Conservation (phyloP, 2,888 invertebrate species). For the Eristalinus aeneus region DNA sequence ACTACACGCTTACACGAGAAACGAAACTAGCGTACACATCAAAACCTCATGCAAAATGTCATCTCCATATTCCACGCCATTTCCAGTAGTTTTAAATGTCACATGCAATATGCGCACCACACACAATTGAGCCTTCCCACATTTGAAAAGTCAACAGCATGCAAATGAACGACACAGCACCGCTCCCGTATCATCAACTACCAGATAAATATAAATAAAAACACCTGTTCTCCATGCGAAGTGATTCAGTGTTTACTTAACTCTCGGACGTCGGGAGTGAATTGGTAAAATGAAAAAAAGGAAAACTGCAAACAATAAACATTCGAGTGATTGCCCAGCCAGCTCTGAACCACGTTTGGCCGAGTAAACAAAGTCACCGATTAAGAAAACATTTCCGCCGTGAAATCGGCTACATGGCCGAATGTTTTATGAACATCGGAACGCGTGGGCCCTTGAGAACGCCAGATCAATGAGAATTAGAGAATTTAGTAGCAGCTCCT, state of each 20-base stretch:
- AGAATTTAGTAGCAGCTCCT: constrained; percentile 35
- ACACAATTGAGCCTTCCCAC: background rate
- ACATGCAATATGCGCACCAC: background rate
- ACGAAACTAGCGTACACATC: too few species aligned
- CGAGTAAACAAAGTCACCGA: constrained; percentile 26
- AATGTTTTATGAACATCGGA: constrained; percentile 25
- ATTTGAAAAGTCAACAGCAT: background rate
- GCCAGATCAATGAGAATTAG: constrained; percentile 11
- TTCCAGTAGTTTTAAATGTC: background rate
- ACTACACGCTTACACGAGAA: too few species aligned
- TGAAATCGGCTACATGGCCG: constrained; percentile 10
- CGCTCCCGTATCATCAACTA: background rate
- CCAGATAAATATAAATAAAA: background rate
- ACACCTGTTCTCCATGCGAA: constrained; percentile 18
- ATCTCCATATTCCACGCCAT: background rate
- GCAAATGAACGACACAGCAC: background rate
- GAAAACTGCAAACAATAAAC: constrained; percentile 25
- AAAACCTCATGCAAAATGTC: background rate
- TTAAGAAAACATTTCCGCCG: constrained; percentile 11
- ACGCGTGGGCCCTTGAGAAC: constrained; percentile 9
- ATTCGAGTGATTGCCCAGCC: background rate
- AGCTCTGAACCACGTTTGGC: background rate
- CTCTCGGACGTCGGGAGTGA: constrained; percentile 20
- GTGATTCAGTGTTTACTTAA: constrained; percentile 18
- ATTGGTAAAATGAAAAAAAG: constrained; percentile 32